Percentiles rank a stretch among this genome's conserved stretches.
Evolutionary conservation across 2,113 vertebrate genomes (phyloP).

Genomic region (Peromyscus leucopus): DNA sequence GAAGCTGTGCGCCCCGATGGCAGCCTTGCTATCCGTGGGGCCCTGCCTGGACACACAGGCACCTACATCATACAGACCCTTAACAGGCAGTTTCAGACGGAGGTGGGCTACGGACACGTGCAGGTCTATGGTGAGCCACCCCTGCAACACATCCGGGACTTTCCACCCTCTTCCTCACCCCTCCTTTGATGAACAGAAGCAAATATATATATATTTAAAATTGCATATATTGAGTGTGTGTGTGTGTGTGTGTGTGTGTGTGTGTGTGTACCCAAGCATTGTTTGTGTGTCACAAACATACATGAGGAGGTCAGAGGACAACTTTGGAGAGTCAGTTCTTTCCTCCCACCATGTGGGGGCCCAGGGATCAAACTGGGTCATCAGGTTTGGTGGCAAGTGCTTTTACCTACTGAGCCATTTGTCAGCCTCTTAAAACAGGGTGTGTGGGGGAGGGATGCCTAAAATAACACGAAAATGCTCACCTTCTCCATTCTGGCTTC

Average conservation of each 20-base stretch:
- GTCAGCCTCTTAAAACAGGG: background rate
- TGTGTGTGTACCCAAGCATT: background rate
- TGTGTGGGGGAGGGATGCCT: background rate
- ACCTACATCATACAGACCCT: conserved; percentile 81
- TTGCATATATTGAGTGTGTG: background rate
- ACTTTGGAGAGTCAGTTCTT: background rate
- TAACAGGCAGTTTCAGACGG: conserved; percentile 82
- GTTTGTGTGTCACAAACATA: too few relatives aligned
- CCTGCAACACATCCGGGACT: background rate
- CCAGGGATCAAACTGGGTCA: background rate
- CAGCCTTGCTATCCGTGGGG: conserved; percentile 69
- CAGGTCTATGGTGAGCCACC: conserved; percentile 82
- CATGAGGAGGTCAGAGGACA: background rate
- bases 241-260: background rate
- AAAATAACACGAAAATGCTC: conserved; percentile 18
- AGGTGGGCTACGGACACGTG: conserved; percentile 82
- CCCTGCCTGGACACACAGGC: conserved; percentile 67
- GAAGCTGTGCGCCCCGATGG: conserved; percentile 73
- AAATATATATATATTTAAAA: background rate
- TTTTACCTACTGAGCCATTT: background rate
- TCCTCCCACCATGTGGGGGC: background rate
- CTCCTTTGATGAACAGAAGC: background rate
- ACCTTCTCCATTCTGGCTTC: conserved; percentile 47
- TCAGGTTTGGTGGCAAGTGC: background rate
- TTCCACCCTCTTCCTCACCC: background rate